These are phyloP conservation scores for Tauraco erythrolophus DNA, from an alignment of 2,113 vertebrate species.

Conservation along the genomic window DNA sequence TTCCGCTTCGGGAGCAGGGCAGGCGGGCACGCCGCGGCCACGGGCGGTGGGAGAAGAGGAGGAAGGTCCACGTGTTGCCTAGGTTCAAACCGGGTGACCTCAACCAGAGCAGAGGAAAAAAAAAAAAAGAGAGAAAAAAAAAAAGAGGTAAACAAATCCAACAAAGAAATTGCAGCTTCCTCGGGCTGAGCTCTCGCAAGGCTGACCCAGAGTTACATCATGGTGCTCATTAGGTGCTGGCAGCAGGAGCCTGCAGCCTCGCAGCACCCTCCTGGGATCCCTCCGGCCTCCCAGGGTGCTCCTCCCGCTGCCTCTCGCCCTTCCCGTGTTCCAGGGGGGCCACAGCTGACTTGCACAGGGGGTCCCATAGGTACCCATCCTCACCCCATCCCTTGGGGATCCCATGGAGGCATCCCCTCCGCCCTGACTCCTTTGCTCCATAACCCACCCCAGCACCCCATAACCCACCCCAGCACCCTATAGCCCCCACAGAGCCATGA, in stretches of 20 bases:
- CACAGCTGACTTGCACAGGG: fast-evolving
- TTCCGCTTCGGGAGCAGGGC: background rate
- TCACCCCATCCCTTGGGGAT: background rate
- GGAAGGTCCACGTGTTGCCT: background rate
- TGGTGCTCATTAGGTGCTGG: background rate
- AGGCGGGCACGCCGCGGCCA: fast-evolving
- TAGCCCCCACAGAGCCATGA: too few species aligned
- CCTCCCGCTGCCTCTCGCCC: background rate
- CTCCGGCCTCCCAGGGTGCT: background rate
- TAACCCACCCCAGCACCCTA: background rate
- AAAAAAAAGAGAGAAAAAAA: background rate
- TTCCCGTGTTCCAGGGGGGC: background rate
- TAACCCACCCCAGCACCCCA: too few species aligned
- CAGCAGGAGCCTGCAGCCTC: background rate
- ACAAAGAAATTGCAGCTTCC: background rate
- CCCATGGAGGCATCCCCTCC: fast-evolving
- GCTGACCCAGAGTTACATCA: constrained; percentile 36
- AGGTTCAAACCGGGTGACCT: background rate
- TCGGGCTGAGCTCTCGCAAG: background rate
- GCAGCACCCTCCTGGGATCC: background rate
- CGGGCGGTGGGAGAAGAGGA: background rate
- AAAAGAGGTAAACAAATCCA: background rate
- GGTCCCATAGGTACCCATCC: background rate
- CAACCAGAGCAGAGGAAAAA: background rate
- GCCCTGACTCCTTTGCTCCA: background rate